Percentiles rank a stretch among this genome's conserved stretches.
Evolutionary conservation across 2,888 invertebrate genomes (phyloP).

Genomic region (Aphidoletes aphidimyza): DNA sequence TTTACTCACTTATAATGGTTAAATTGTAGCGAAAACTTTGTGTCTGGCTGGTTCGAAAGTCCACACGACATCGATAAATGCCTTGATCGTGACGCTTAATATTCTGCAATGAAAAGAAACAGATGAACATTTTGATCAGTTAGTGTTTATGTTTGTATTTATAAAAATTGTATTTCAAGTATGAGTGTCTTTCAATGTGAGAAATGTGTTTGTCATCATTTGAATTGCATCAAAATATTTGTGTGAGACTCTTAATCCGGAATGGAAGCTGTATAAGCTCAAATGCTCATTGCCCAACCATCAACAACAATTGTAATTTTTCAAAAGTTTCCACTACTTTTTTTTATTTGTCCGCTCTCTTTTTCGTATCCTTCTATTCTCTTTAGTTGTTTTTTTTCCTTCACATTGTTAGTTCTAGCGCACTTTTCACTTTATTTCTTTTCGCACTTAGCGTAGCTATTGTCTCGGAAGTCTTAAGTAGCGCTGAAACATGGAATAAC

Average conservation of each 20-base stretch:
- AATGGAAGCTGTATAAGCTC: background rate
- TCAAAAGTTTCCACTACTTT: background rate
- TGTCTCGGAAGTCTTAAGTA: constrained; percentile 41
- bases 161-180: background rate
- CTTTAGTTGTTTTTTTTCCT: background rate
- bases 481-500: constrained; percentile 47
- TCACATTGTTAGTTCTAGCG: no score
- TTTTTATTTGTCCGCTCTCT: no score
- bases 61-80: constrained; percentile 88
- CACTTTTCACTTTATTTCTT: background rate
- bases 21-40: constrained; percentile 90
- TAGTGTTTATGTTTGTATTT: constrained; percentile 21
- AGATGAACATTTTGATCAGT: background rate
- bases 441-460: constrained; percentile 13
- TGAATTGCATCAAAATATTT: background rate
- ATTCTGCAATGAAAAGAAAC: constrained; percentile 67
- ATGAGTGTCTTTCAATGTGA: background rate
- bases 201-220: constrained; percentile 52
- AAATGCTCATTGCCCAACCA: background rate
- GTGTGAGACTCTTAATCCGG: background rate
- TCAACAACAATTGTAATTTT: constrained; percentile 16
- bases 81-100: constrained; percentile 89
- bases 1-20: constrained; percentile 85
- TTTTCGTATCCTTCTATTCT: background rate
- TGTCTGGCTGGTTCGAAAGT: constrained; percentile 90